Evolutionary conservation across 2,797 vertebrate species (phyloP), one percentile per base, ranked within the genome.

Genomic region (Muraenolepis orangiensis): DNA sequence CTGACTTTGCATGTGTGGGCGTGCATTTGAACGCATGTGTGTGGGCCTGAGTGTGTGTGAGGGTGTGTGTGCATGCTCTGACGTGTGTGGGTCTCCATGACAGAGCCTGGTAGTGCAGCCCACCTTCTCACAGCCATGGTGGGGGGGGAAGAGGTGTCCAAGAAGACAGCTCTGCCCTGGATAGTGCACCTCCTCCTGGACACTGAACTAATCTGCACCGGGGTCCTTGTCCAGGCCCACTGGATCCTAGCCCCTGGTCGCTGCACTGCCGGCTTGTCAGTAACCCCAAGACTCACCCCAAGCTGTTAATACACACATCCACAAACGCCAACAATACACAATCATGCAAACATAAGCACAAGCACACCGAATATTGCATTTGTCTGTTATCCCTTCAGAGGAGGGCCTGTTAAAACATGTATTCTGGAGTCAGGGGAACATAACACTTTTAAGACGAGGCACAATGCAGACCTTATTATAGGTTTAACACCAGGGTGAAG

Each of bases 241-340:
- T 73, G 72, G 72, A 18, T 73, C 72, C 72, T 40, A 34, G 26
- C 23, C 5, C n/a, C 72, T 46, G 72, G 36, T 46, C 66, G 12
- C 72, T 74, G 72, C 20, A 46, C 28, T 36, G 12, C 14, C 13
- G 2, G 36, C 36, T 16, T 42, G 72, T 69, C 64, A 66, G 61
- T 71, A 23, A 71, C 26, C 14, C 34, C 6, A 4, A 36, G n/a
- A n/a, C n/a, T n/a, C 69, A 40, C 32, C 51, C 51, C 51, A 57
- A 23, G 51, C 51, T n/a, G 12, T 28, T 3, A 29, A 64, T 34
- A 8, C 11, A 26, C 29, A 57, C 42, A 14, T n/a, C n/a, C 13
- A n/a, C 74, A 40, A 18, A 38, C 13, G 12, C 20, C n/a, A 6
- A 51, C 42, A 5, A 36, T 8, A 36, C 42, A 46, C 42, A 51